Base-by-base conservation (phyloP, 2,797 vertebrate species). In the Somateria mollissima region DNA sequence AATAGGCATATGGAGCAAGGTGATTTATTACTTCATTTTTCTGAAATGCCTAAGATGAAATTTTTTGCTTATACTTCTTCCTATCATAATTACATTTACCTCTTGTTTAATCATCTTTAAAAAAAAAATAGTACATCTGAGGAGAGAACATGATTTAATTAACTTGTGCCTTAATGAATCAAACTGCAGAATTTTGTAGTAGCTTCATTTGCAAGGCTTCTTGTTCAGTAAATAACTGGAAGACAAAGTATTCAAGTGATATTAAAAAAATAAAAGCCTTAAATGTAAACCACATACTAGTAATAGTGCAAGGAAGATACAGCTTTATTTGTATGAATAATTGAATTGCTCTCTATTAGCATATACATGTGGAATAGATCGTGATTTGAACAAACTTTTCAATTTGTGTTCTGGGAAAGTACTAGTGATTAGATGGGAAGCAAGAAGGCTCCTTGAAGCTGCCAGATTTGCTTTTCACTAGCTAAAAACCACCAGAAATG, bases 101-200 rank as follows among this genome's bases (percentile, higher is more conserved):
- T 83, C 73, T 86, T 81, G 41, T 76, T 77, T 77, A 94, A 92
- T 85, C 45, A 36, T 74, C 37, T 88, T 69, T 66, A 89, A 83
- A 75, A 83, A 34, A 62, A 61, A 74, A 47, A 76, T 8, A 57
- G 54, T 37, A 47, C 12, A 10, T 86, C 78, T 67, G 80, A 81
- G 37, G 61, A 92, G 54, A 64, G 62, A 91, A 71, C 4, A 18
- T 70, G 10, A 92, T 87, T 73, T 76, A 92, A 92, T 95, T 95
- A 90, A 60, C 61, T 84, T 84, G 58, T 51, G 20, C 75, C 24
- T 43, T 60, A 58, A 57, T 66, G 65, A 79, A 37, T 60, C 57
- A 71, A 56, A 10, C 67, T 24, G 41, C 17, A 34, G 53, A 56
- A 34, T 71, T 74, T n/a, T 80, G 36, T 9, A 80, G 37, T 49